These are phyloP conservation scores for Apeltes quadracus DNA, from an alignment of 2,113 vertebrate species.

Conservation along the genomic window DNA sequence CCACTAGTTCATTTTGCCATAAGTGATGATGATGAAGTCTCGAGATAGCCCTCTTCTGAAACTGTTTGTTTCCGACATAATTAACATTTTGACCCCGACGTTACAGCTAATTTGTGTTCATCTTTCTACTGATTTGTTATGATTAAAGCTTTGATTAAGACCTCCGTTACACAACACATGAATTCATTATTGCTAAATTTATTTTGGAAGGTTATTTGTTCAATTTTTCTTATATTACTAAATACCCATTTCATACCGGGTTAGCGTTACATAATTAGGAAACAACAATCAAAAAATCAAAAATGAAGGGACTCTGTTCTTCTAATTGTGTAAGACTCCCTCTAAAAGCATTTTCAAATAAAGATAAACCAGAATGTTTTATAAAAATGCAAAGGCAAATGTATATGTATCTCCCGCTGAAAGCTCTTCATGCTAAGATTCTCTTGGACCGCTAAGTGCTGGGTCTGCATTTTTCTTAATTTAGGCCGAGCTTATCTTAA, in stretches of 20 bases:
- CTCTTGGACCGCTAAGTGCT: slow-evolving; percentile 73
- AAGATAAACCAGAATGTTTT: slow-evolving; percentile 50
- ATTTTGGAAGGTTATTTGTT: neutral
- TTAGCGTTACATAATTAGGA: neutral
- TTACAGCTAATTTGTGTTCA: slow-evolving; percentile 23
- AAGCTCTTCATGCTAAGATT: slow-evolving; percentile 63
- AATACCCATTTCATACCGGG: neutral
- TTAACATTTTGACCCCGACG: slow-evolving; percentile 54
- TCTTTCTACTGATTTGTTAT: slow-evolving; percentile 17
- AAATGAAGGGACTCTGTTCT: slow-evolving; percentile 13
- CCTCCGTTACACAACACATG: slow-evolving; percentile 3
- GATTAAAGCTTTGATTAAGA: slow-evolving; percentile 14
- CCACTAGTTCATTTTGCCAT: slow-evolving; percentile 27
- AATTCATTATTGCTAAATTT: neutral
- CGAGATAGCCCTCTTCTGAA: slow-evolving; percentile 24
- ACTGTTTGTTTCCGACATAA: slow-evolving; percentile 34
- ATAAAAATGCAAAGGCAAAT: slow-evolving; percentile 62
- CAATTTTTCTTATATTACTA: neutral
- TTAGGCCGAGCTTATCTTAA: slow-evolving; percentile 76
- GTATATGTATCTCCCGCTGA: slow-evolving; percentile 66
- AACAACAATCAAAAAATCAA: neutral
- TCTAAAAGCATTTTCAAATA: slow-evolving; percentile 55
- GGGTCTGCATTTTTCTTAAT: slow-evolving; percentile 76
- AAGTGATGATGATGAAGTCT: slow-evolving; percentile 34
- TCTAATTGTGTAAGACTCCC: slow-evolving; percentile 3